These are phyloP conservation scores for Leptinotarsa rubiginosa DNA, from an alignment of 2,888 invertebrate genomes.

Conservation along the genomic window DNA sequence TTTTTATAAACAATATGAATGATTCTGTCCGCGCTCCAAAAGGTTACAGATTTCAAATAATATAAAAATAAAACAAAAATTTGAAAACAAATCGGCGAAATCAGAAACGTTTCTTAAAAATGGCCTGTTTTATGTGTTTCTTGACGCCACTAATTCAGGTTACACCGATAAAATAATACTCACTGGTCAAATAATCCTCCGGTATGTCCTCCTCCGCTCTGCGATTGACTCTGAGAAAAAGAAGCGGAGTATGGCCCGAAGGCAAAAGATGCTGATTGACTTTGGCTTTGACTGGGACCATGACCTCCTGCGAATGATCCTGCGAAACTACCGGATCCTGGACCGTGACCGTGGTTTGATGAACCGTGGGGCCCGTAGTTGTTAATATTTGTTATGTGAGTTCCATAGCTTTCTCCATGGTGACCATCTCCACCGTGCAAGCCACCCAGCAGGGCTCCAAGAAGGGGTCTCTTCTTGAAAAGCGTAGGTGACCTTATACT, in stretches of 20 bases:
- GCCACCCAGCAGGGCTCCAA: constrained; percentile 17
- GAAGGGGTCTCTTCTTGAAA: constrained; percentile 31
- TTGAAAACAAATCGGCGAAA: no score
- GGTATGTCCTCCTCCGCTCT: constrained; percentile 32
- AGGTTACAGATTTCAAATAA: no score
- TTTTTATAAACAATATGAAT: no score
- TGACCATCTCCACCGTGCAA: constrained; percentile 33
- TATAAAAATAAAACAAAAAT: no score
- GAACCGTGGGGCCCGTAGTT: constrained; percentile 34
- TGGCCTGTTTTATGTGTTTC: no score
- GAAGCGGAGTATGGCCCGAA: constrained; percentile 46
- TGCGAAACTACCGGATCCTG: constrained; percentile 39
- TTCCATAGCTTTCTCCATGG: constrained; percentile 34
- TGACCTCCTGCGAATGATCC: constrained; percentile 43
- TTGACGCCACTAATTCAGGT: no score
- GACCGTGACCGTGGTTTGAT: constrained; percentile 32
- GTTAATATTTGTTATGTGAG: constrained; percentile 42
- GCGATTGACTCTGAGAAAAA: constrained; percentile 49
- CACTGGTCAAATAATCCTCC: constrained; percentile 14
- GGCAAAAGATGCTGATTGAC: constrained; percentile 48
- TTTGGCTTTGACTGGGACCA: constrained; percentile 42
- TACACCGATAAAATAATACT: not conserved
- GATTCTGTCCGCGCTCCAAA: no score
- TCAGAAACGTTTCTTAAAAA: no score
- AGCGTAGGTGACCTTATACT: constrained; percentile 27